These are phyloP conservation scores for Pyrgilauda ruficollis DNA, from an alignment of 2,113 vertebrate species.

Conservation along the genomic window DNA sequence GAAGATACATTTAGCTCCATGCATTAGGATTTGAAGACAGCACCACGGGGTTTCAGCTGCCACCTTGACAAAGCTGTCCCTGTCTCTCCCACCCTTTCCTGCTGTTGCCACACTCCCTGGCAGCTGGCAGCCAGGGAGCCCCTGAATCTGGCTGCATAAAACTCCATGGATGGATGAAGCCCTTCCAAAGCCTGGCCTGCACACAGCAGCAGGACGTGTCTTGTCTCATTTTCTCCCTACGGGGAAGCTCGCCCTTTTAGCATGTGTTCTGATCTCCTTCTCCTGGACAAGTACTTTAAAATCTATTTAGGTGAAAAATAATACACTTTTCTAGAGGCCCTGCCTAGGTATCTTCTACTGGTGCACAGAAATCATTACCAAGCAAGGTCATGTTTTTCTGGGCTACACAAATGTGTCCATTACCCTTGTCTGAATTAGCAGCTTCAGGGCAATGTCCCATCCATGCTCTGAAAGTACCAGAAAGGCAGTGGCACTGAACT, in stretches of 20 bases:
- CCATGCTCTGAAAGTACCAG: constrained; percentile 10
- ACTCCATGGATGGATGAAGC: not conserved
- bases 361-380: not conserved
- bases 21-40: not conserved
- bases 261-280: not conserved
- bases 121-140: not conserved
- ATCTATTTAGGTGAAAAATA: not conserved
- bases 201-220: not conserved
- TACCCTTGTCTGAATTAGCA: constrained; percentile 14
- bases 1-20: not conserved
- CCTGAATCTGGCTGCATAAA: not conserved
- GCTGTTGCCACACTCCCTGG: not conserved
- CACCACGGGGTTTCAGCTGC: not conserved
- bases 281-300: not conserved
- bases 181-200: not conserved
- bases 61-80: not conserved
- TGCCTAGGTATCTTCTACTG: not conserved
- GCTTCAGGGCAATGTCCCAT: not conserved
- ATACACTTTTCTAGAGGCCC: not conserved
- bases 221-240: not conserved
- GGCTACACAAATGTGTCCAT: not conserved
- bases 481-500: not conserved
- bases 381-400: not conserved
- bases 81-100: not conserved
- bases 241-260: not conserved